Evolutionary conservation across 1,140 invertebrate genomes (phyloP).

Genomic region (Caerostris darwini): DNA sequence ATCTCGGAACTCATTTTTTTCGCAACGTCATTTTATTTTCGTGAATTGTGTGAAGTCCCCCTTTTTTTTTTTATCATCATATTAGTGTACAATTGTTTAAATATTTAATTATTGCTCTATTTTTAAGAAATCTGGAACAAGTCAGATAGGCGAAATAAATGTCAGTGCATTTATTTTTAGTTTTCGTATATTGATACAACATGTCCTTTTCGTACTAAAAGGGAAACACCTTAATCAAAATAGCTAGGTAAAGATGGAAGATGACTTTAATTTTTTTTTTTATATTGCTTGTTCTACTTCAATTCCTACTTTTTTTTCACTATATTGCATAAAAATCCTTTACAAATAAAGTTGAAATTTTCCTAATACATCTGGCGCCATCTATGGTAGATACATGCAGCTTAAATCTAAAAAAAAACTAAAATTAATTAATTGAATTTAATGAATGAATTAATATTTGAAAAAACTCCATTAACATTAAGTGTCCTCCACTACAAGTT

Average conservation of each 20-base stretch:
- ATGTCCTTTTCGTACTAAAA: not conserved
- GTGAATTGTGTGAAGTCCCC: not conserved
- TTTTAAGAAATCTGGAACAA: not conserved
- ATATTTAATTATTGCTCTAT: constrained; percentile 23
- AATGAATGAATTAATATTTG: too few relatives aligned
- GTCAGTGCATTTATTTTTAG: not conserved
- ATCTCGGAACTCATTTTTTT: not conserved
- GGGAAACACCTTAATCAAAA: not conserved
- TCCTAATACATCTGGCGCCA: too few relatives aligned
- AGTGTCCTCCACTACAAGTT: too few relatives aligned
- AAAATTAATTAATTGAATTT: too few relatives aligned
- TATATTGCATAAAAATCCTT: too few relatives aligned
- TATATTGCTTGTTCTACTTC: not conserved
- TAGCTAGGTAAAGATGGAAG: not conserved
- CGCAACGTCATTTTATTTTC: constrained; percentile 13
- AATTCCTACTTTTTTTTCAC: not conserved
- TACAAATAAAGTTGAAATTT: too few relatives aligned
- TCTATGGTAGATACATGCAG: too few relatives aligned
- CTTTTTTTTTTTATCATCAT: not conserved
- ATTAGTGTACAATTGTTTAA: constrained; percentile 3
- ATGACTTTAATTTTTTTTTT: not conserved
- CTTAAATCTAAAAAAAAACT: too few relatives aligned
- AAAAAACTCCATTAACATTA: too few relatives aligned
- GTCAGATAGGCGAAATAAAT: not conserved
- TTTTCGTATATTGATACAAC: not conserved